Evolutionary conservation across 1,140 invertebrate species (phyloP), one percentile per base, ranked within the genome.

Genomic region (Drosophila ananassae): DNA sequence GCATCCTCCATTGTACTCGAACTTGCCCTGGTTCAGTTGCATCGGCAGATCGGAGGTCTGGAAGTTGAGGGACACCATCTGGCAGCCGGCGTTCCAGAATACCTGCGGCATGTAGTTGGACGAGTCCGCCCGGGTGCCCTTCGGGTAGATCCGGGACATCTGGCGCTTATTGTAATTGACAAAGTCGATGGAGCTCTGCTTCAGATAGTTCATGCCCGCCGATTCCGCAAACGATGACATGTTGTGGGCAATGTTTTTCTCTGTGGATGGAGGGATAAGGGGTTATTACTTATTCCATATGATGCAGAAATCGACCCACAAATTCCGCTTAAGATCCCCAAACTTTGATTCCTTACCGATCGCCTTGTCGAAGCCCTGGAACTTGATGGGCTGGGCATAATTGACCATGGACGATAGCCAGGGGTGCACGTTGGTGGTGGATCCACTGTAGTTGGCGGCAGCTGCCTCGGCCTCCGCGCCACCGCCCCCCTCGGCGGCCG

Each of bases 41-140:
- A 99, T 99, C 10, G 98, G 98, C 67, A 99, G 93, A 94, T 99
- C 99, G 12, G 98, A 96, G 10, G 99, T 99, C 95, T 99, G 99
- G 93, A 99, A 99, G 93, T 99, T 99, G n/a, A 99, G 93, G 0
- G 99, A 98, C 10, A 99, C 99, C 99, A 99, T 99, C 93, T 98
- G 97, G 90, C 96, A 97, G 62, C 96, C 96, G 34, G 96, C 97
- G 93, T 98, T 98, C 97, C 97, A 98, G 92, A 98, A 98, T 48
- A 97, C 96, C 94, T 99, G 99, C 72, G 99, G 99, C 97, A 99
- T 98, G 92, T 99, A 99, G 92, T 99, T 99, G 30, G 98, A 99
- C 51, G 99, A 99, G 93, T 99, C 99, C 54, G 99, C 99, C 39
- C 99, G 93, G 0, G 98, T 99, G 63, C 99, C 99, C 92, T 98